Conservation (phyloP, 2,113 vertebrate genomes). For the Tyto alba region DNA sequence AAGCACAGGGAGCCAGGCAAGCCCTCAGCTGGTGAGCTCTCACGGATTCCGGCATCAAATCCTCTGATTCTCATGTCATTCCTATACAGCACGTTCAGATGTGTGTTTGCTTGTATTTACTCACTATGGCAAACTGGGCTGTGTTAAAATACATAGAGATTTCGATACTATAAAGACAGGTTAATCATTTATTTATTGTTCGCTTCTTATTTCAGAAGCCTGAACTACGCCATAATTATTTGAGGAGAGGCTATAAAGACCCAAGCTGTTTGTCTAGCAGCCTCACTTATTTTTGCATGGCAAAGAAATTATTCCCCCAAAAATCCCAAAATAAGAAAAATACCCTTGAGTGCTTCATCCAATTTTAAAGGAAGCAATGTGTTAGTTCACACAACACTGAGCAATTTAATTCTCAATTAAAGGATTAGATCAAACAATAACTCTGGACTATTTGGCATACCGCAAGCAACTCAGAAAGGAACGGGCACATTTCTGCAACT, state of each 20-base stretch:
- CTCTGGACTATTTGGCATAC: neutral
- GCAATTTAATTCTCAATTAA: neutral
- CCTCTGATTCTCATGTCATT: neutral
- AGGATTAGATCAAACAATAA: slow-evolving; percentile 7
- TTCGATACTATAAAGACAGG: neutral
- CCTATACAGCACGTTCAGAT: neutral
- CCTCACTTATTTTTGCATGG: neutral
- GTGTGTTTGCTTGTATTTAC: neutral
- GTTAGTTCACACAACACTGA: neutral
- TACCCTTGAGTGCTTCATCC: neutral
- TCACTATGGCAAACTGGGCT: neutral
- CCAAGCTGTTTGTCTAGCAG: slow-evolving; percentile 19
- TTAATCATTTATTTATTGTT: slow-evolving; percentile 32
- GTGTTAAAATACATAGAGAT: neutral
- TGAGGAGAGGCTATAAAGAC: slow-evolving; percentile 13
- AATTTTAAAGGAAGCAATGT: neutral
- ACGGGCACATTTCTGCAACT: neutral
- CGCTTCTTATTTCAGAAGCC: neutral
- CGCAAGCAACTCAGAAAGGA: neutral
- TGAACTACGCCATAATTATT: slow-evolving; percentile 19
- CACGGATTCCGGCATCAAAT: neutral
- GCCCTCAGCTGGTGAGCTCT: neutral
- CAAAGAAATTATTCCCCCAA: neutral
- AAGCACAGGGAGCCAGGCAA: neutral
- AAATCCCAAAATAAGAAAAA: neutral